Base-by-base conservation (phyloP, 2,113 vertebrate species). In the Atrichornis clamosus region DNA sequence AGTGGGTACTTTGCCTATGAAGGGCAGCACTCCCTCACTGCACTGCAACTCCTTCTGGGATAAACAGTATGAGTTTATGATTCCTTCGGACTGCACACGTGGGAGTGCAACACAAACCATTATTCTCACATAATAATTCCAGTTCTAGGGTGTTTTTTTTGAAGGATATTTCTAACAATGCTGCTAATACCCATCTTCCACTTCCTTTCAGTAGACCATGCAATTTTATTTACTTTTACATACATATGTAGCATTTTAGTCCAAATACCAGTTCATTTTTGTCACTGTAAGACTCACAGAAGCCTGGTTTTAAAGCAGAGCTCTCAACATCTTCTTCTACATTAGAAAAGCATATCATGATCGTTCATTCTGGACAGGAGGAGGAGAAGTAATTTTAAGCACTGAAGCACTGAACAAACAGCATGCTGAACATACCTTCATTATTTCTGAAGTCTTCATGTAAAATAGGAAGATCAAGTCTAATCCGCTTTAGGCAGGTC, bases 401-500 rank as follows among this genome's bases (percentile, higher is more conserved):
- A 53, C 1, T 27, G 30, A 75, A 60, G 15, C 11, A 49, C 53
- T 85, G 33, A 76, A 44, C 13, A 55, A 37, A 68, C 0, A 73
- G 72, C n/a, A n/a, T 7, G 53, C 52, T 9, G 13, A 83, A 9
- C 50, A 63, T 89, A 97, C 98, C 98, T 86, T 98, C 97, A 17
- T 98, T 98, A 82, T 82, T 97, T 49, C 93, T 73, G 33, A 98
- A 99, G 68, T 99, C 99, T 55, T 99, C 98, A 30, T 99, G 98
- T 50, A 98, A 92, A 96, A 99, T 93, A 24, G 99, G 99, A 93
- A 99, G 98, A 96, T 99, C 99, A 90, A 99, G 98, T 50, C 99
- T 98, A 93, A 99, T 99, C 96, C 98, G 96, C 96, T 99, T 99
- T 28, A 99, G 98, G 96, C 99, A 99, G 10, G 99, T 99, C 99